These are phyloP conservation scores for Protaetia brevitarsis DNA, from an alignment of 1,140 invertebrate genomes.

Conservation along the genomic window DNA sequence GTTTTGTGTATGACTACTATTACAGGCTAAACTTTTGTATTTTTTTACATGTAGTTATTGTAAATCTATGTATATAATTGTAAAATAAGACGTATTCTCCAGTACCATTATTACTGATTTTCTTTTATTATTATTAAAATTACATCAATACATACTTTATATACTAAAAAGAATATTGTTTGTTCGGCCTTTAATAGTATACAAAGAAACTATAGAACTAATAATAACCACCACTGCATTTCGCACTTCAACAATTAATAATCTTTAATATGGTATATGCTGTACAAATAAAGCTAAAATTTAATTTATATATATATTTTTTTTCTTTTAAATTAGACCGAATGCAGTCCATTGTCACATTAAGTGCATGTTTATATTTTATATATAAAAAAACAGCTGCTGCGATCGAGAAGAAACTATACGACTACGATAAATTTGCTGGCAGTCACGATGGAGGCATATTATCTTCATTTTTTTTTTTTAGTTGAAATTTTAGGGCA, in stretches of 20 bases:
- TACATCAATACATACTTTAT: neutral
- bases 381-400: constrained; percentile 38
- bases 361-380: constrained; percentile 36
- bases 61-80: constrained; percentile 24
- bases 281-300: constrained; percentile 51
- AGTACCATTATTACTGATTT: neutral
- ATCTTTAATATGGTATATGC: constrained; percentile 32
- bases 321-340: constrained; percentile 39
- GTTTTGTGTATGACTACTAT: constrained; percentile 22
- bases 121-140: neutral
- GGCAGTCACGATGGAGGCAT: constrained; percentile 48
- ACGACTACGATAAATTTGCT: constrained; percentile 36
- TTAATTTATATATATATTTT: constrained; percentile 39
- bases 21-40: constrained; percentile 22
- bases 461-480: constrained; percentile 29
- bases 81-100: neutral
- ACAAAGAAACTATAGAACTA: constrained; percentile 32
- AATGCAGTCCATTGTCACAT: constrained; percentile 43
- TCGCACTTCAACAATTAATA: constrained; percentile 38
- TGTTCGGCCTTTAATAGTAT: constrained; percentile 25
- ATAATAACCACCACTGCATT: constrained; percentile 33
- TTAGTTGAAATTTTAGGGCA: constrained; percentile 35
- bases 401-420: constrained; percentile 37
- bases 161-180: constrained; percentile 30
- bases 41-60: neutral